Evolutionary conservation across 2,888 invertebrate species (phyloP).

Genomic region (Thymelicus acteon): DNA sequence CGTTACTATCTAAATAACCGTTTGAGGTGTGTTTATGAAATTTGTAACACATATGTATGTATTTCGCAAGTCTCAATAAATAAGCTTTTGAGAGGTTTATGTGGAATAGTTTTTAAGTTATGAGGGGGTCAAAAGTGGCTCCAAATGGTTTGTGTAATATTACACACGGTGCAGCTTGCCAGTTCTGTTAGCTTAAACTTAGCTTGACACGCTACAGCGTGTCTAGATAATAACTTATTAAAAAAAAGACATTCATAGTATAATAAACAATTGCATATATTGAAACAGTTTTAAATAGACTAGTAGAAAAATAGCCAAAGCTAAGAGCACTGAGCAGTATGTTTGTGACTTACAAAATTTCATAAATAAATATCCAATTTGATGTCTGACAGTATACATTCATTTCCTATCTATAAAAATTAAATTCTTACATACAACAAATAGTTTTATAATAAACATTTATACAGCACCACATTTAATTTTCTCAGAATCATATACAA

Average conservation of each 20-base stretch:
- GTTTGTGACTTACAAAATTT: conserved; percentile 67
- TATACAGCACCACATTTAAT: conserved; percentile 20
- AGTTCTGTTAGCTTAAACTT: too few species aligned
- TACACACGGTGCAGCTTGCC: too few species aligned
- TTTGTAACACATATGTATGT: too few species aligned
- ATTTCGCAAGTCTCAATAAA: too few species aligned
- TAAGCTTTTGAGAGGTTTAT: too few species aligned
- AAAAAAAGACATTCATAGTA: conserved; percentile 40
- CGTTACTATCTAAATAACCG: too few species aligned
- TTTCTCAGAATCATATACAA: not conserved
- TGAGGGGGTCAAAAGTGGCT: too few species aligned
- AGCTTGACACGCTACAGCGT: too few species aligned
- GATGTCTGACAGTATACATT: conserved; percentile 37
- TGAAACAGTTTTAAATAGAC: conserved; percentile 74
- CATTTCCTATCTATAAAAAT: conserved; percentile 39
- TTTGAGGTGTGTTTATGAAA: too few species aligned
- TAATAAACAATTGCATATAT: conserved; percentile 67
- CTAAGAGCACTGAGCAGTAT: conserved; percentile 75
- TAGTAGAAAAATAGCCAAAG: conserved; percentile 83
- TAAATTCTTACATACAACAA: not conserved
- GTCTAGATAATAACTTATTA: too few species aligned
- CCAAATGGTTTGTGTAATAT: too few species aligned
- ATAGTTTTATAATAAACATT: not conserved
- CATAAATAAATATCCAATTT: conserved; percentile 48
- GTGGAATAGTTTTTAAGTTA: too few species aligned